phyloP scores from a whole-genome alignment of 2,797 vertebrate species.

The Hyperoplus immaculatus region DNA sequence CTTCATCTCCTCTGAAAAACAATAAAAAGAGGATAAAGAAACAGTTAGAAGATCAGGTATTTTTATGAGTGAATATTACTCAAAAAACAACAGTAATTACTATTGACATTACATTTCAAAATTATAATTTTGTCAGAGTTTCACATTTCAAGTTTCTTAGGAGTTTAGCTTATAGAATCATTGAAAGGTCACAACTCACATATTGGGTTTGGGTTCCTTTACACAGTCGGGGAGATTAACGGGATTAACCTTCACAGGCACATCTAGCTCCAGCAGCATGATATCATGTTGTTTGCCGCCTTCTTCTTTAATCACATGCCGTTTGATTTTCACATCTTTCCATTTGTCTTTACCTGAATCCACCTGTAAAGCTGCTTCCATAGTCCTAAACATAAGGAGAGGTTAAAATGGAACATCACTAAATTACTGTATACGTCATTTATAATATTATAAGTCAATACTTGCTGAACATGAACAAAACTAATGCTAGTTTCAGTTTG shows the following conservation, averaged over 20 bases:
- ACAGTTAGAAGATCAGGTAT: too few relatives aligned
- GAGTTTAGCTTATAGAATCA: background rate
- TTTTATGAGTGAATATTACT: too few relatives aligned
- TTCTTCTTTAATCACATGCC: too few relatives aligned
- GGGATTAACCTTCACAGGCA: too few relatives aligned
- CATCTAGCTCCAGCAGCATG: slow-evolving; percentile 7
- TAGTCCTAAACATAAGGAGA: background rate
- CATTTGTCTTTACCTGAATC: too few relatives aligned
- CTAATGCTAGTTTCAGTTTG: background rate
- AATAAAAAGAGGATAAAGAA: too few relatives aligned
- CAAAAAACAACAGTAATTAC: background rate
- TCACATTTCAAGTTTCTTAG: background rate
- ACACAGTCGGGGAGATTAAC: too few relatives aligned
- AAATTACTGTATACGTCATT: background rate
- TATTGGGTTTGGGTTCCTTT: rapidly evolving
- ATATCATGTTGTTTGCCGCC: background rate
- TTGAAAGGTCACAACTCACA: background rate
- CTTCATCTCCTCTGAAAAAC: background rate
- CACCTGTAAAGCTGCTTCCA: too few relatives aligned
- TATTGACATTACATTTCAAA: background rate
- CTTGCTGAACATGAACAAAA: background rate
- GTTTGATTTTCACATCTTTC: too few relatives aligned
- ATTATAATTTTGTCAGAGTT: too few relatives aligned
- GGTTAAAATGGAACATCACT: background rate
- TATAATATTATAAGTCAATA: background rate